Percentiles rank a stretch among this genome's conserved stretches.
These are phyloP conservation scores for Gavia stellata DNA, from an alignment of 2,113 vertebrate species.

Conservation along the genomic window DNA sequence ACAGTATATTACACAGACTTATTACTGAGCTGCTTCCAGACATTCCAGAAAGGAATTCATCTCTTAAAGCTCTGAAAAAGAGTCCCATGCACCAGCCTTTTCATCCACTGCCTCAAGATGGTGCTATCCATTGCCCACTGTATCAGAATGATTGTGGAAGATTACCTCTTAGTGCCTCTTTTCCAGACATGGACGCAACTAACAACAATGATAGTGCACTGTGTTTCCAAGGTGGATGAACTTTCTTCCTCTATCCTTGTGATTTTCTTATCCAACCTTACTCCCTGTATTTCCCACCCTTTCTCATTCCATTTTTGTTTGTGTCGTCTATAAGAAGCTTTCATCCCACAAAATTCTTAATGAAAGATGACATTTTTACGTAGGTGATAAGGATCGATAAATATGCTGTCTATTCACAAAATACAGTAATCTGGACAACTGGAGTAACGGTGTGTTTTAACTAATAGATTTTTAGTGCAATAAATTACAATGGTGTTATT, in stretches of 20 bases:
- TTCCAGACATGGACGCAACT: conserved; percentile 81
- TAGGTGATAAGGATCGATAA: background rate
- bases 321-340: background rate
- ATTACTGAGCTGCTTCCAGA: conserved; percentile 94
- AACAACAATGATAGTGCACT: conserved; percentile 82
- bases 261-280: conserved; percentile 22
- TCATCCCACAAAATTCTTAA: background rate
- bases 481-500: background rate
- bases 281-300: conserved; percentile 47
- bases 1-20: conserved; percentile 90
- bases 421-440: background rate
- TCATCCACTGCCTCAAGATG: conserved; percentile 76
- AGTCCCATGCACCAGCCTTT: conserved; percentile 77
- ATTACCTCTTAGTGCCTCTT: conserved; percentile 88
- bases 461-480: background rate
- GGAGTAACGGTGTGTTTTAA: background rate
- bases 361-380: background rate
- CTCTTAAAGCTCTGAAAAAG: conserved; percentile 78
- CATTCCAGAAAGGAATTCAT: conserved; percentile 94
- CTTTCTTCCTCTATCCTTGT: conserved; percentile 59
- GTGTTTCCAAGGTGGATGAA: conserved; percentile 89
- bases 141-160: conserved; percentile 78
- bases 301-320: conserved; percentile 7
- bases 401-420: conserved; percentile 39
- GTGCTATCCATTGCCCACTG: conserved; percentile 72